Evolutionary conservation across 2,797 vertebrate genomes (phyloP), one percentile per base, ranked within the genome.

Genomic region (Sebastes hubbsi): DNA sequence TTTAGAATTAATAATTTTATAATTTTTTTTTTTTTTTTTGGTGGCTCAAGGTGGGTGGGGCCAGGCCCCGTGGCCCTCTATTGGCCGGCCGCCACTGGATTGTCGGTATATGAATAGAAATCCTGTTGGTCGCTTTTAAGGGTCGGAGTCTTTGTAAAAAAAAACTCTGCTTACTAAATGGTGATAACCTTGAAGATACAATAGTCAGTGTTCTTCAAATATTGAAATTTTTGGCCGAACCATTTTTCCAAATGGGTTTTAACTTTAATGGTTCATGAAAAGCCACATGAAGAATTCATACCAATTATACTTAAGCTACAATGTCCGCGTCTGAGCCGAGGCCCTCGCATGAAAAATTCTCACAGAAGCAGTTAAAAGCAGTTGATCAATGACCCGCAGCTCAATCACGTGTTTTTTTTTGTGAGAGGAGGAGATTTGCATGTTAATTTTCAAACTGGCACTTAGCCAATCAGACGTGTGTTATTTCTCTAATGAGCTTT

Each of bases 81-180:
- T 24, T 24, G 24, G 24, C 24, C 24, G 24, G 24, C 24, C 24
- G 24, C 24, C 24, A 24, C 24, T 24, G 24, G 29, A 83, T 61
- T 70, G 84, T 73, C 46, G 69, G 66, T 20, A 8, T 20, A 8
- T 77, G 70, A 88, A 89, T 87, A 78, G 76, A 30, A 88, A 89
- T 80, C 58, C 56, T 20, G 2, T 38, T 6, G 3, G 61, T 2
- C 0, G 11, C 67, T 77, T 78, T 69, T 36, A 42, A 77, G 52
- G n/a, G 18, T 10, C 18, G 0, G 14, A 62, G 38, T 60, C 52
- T 69, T 69, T 62, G 34, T 55, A 16, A 14, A 65, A 46, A 46
- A 46, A 61, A 77, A 3, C 16, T 72, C 25, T 58, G 24, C 58
- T 63, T 30, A 8, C 46, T 72, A 63, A 88, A 79, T 30, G 56